Evolutionary conservation across 2,113 vertebrate species (phyloP), one percentile per base, ranked within the genome.

Genomic region (Thomomys bottae): DNA sequence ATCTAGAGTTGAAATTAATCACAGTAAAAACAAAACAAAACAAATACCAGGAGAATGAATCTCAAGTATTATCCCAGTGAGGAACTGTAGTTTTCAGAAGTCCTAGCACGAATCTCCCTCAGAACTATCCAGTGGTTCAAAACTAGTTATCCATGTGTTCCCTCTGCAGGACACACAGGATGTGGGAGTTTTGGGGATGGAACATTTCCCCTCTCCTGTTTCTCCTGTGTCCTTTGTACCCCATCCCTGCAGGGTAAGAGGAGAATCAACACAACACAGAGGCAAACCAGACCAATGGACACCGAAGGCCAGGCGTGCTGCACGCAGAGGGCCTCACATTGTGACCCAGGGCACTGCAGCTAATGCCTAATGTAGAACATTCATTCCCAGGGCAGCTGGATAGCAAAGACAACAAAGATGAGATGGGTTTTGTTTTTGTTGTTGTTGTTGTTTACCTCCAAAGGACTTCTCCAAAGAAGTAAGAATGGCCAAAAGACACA

Each of bases 181-280:
- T 9, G 5, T 3, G 40, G 71, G 71, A 36, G 54, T 23, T 24
- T 17, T 77, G 59, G 20, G 67, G 32, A 57, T 8, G 26, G 17
- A 32, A 38, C 30, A 26, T 4, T 2, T 54, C 36, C 9, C 42
- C 10, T 9, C 11, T 12, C 45, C 23, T 24, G 15, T 5, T 20
- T 21, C 3, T 0, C 4, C 30, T 45, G 5, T 18, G 18, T 12
- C 32, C 24, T 5, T 7, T 32, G 6, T 61, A 61, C 23, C 59
- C 59, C 23, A 21, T 30, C 28, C 26, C 11, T 30, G 17, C 9
- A 3, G 1, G 14, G 64, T 4, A 61, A 24, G 26, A 40, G 15
- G 9, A 24, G 24, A 11, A 15, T 15, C 0, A 32, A 32, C 54
- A 20, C 1, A 40, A 5, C 18, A 9, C 28, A 11, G 0, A 20